Evolutionary conservation across 1,140 invertebrate genomes (phyloP).

Genomic region (Agrilus planipennis): DNA sequence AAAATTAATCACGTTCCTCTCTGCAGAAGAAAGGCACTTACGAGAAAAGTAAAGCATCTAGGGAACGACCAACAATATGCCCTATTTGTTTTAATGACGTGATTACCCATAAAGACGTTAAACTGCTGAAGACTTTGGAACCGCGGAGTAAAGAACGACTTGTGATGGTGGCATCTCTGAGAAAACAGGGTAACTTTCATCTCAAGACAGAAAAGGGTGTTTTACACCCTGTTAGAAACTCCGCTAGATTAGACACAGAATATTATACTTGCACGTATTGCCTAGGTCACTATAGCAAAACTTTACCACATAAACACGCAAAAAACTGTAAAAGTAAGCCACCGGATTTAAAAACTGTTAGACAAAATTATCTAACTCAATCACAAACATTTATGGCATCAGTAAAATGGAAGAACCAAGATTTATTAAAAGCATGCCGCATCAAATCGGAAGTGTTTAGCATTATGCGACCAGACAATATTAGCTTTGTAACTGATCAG

Average conservation of each 20-base stretch:
- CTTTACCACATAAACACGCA: conserved; percentile 9
- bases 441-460: conserved; percentile 16
- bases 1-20: no score
- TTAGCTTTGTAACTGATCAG: conserved; percentile 13
- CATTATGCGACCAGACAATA: conserved; percentile 13
- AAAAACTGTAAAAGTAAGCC: conserved; percentile 11
- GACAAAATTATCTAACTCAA: conserved; percentile 2
- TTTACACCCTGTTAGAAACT: conserved; percentile 11
- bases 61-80: conserved; percentile 13
- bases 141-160: conserved; percentile 11
- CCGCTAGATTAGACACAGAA: conserved; percentile 8
- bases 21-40: no score
- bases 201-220: conserved; percentile 13
- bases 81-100: conserved; percentile 13
- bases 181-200: conserved; percentile 17
- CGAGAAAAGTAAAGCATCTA: no score
- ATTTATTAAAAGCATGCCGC: conserved; percentile 2
- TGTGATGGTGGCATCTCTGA: conserved; percentile 7
- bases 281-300: conserved; percentile 11
- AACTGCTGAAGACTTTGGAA: conserved; percentile 7
- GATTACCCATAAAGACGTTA: conserved; percentile 13
- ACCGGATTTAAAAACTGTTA: conserved; percentile 1
- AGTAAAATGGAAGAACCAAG: neutral
- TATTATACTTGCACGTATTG: conserved; percentile 12
- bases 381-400: conserved; percentile 9